Base-by-base conservation (phyloP, 2,797 vertebrate species). In the Podargus strigoides region DNA sequence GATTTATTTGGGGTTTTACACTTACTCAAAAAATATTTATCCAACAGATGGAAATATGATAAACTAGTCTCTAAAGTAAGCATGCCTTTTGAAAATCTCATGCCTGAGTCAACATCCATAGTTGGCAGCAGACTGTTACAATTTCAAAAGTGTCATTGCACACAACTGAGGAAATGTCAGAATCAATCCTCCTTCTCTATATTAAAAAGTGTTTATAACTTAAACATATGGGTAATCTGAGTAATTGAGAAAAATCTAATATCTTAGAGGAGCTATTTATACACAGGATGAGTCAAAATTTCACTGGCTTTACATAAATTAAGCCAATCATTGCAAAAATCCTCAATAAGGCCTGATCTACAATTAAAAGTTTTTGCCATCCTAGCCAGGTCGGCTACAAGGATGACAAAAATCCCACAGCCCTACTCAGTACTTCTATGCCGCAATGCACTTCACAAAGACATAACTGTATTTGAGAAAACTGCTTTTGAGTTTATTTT, bases 1-100 rank as follows among this genome's bases (percentile, higher is more conserved):
- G n/a, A 81, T 42, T 23, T 75, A 93, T 87, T 89, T 68, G 62
- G 69, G 72, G 47, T 36, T 96, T 95, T 92, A 93, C 60, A 93
- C 72, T 92, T 95, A 80, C 68, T 53, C 62, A 82, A 93, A 92
- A 96, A 88, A 92, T 90, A 92, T 95, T 96, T 95, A 94, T 67
- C 92, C 88, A 94, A 95, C 84, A 93, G 89, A 95, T 94, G 90
- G 93, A 94, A 96, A 95, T 78, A 87, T 79, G 87, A 90, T 78
- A 93, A 95, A 87, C 41, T 53, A 76, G 67, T 89, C 86, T 67
- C 84, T 95, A 72, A 93, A 95, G 90, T 68, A 93, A 96, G 78
- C 53, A 62, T 7, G 53, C 78, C 58, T 93, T 92, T 59, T 64
- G 81, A 89, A 94, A 92, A 93, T 89, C 87, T 92, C 75, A 80